phyloP scores from a whole-genome alignment of 2,888 invertebrate genomes.

The Pinctada fucata region DNA sequence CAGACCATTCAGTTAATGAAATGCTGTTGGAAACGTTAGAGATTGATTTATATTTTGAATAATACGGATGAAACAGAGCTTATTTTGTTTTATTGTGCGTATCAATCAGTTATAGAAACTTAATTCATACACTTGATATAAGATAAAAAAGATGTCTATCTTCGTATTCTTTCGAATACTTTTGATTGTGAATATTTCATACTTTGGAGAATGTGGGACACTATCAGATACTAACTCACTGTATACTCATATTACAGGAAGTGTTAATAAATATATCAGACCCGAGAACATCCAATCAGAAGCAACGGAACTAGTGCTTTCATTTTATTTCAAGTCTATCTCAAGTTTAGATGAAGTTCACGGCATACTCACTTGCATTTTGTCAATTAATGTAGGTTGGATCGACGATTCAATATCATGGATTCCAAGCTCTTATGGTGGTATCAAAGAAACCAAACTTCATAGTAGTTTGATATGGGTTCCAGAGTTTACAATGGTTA shows the following conservation, averaged over 20 bases:
- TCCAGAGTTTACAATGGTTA: constrained; percentile 35
- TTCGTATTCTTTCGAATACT: no score
- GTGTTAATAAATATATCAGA: not conserved
- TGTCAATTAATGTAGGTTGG: constrained; percentile 36
- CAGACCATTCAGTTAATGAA: no score
- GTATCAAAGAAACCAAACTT: constrained; percentile 17
- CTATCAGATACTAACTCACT: not conserved
- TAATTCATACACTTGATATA: no score
- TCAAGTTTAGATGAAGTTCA: constrained; percentile 41
- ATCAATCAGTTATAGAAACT: no score
- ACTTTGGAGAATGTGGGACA: not conserved
- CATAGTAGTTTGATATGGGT: constrained; percentile 37
- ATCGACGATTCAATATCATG: constrained; percentile 38
- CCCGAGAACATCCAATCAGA: not conserved
- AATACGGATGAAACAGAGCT: no score
- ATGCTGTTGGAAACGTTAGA: no score
- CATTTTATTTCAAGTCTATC: constrained; percentile 5
- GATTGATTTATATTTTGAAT: no score
- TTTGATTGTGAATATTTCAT: no score
- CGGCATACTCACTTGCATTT: constrained; percentile 37
- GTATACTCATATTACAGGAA: not conserved
- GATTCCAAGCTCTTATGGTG: constrained; percentile 34
- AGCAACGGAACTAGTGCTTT: not conserved
- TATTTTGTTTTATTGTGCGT: no score
- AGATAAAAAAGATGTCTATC: no score